Evolutionary conservation across 2,888 invertebrate species (phyloP).

Genomic region (Andrena praecox): DNA sequence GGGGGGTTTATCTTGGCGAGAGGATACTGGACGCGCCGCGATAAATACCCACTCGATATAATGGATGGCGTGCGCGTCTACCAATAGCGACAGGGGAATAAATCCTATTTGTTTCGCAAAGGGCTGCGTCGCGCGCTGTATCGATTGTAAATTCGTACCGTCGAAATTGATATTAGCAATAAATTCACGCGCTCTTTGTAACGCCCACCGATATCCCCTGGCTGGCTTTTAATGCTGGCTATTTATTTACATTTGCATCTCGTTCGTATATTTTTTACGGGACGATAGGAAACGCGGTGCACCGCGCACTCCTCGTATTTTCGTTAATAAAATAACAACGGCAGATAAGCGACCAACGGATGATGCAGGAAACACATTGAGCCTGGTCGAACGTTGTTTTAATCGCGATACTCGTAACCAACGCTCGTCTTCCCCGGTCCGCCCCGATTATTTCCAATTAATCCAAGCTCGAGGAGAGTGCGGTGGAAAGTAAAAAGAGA

Average conservation of each 20-base stretch:
- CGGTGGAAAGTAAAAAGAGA: not conserved
- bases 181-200: constrained; percentile 52
- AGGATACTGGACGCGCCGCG: constrained; percentile 63
- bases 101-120: constrained; percentile 66
- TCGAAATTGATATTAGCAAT: constrained; percentile 65
- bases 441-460: constrained; percentile 45
- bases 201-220: not conserved
- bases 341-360: constrained; percentile 46
- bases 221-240: constrained; percentile 37
- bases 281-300: constrained; percentile 7
- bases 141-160: constrained; percentile 56
- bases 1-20: constrained; percentile 69
- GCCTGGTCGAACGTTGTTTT: constrained; percentile 22
- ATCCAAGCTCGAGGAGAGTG: not conserved
- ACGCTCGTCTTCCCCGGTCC: not conserved
- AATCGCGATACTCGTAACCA: constrained; percentile 37
- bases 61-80: constrained; percentile 63
- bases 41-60: constrained; percentile 72
- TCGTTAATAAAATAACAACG: constrained; percentile 39
- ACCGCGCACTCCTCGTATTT: not conserved
- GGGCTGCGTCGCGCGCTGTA: constrained; percentile 16
- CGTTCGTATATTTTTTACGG: constrained; percentile 36
- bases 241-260: constrained; percentile 26
- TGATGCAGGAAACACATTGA: constrained; percentile 36
- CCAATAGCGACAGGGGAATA: constrained; percentile 54